A percentile compares a stretch with the other conserved stretches of the same genome.
phyloP scores from a whole-genome alignment of 2,888 invertebrate species.

The Coenonympha arcania region DNA sequence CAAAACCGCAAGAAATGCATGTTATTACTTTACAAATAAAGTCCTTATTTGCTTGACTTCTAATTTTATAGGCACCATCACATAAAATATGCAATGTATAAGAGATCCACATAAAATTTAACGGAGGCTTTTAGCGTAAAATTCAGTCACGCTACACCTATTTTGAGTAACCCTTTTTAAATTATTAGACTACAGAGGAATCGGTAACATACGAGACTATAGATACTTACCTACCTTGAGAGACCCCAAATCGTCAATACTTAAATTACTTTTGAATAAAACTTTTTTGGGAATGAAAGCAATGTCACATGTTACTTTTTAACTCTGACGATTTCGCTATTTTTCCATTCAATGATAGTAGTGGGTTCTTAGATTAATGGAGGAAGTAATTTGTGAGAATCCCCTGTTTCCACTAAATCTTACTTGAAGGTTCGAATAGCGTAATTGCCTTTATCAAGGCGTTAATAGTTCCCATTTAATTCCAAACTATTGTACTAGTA shows the following conservation, averaged over 20 bases:
- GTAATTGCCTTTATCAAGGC: background rate
- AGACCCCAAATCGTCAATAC: too few species aligned
- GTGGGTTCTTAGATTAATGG: too few species aligned
- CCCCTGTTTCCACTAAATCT: background rate
- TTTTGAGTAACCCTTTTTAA: slow-evolving; percentile 3
- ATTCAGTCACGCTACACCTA: background rate
- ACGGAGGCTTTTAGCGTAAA: slow-evolving; percentile 13
- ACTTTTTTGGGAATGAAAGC: too few species aligned
- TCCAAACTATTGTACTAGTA: too few species aligned
- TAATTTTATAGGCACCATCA: slow-evolving; percentile 11
- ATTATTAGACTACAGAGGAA: background rate
- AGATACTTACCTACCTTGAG: too few species aligned
- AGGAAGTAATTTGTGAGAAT: background rate
- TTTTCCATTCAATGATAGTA: too few species aligned
- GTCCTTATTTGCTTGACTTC: background rate
- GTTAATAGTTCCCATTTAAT: background rate
- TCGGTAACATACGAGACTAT: too few species aligned
- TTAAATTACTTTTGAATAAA: too few species aligned
- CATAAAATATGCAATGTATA: slow-evolving; percentile 11
- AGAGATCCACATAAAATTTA: slow-evolving; percentile 12
- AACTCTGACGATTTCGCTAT: too few species aligned
- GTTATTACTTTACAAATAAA: background rate
- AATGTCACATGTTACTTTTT: too few species aligned
- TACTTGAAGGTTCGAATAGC: background rate
- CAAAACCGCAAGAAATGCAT: background rate